Base-by-base conservation (phyloP, 2,888 invertebrate genomes). In the Macrophya annulata region DNA sequence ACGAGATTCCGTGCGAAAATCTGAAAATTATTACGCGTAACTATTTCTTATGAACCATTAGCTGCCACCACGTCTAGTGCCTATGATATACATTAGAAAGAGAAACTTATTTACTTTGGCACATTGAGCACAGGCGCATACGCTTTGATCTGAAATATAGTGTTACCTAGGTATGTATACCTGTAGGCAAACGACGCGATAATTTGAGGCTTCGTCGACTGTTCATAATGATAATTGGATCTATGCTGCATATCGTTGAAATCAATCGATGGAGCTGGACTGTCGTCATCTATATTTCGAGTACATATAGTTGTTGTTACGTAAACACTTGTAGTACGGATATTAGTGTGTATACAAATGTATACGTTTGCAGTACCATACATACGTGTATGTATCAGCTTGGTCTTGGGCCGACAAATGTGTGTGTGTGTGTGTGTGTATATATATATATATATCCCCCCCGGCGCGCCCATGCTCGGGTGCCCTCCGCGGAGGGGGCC, bases 271-370 rank as follows among this genome's bases (percentile, higher is more conserved):
- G 31, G 31, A 12, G 17, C 71, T 37, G 12, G 37, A 55, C 51
- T 77, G 77, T 77, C 77, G 77, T 77, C 77, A 77, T 77, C 77
- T 31, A 31, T 77, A 77, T 77, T 77, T 55, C 77, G 77, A 77
- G 77, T 55, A 48, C 10, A 12, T 5, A 4, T 5, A 4, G 77
- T 77, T 31, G 77, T 77, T 77, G 15, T 77, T 77, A 77, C 77
- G 51, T 77, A 55, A 55, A 55, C 31, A 55, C 68, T 37, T 37
- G 62, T n/a, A 51, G 62, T n/a, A 51, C 37, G 31, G 31, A 55
- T n/a, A n/a, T n/a, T n/a, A n/a, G n/a, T n/a, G n/a, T n/a, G n/a
- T n/a, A n/a, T n/a, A n/a, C n/a, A n/a, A n/a, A n/a, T 55, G 31
- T 55, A 17, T 51, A 17, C 1, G 77, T 10, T 10, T 17, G 77